A percentile compares a stretch with the other conserved stretches of the same genome.
Evolutionary conservation across 2,113 vertebrate species (phyloP).

Genomic region (Stercorarius parasiticus): DNA sequence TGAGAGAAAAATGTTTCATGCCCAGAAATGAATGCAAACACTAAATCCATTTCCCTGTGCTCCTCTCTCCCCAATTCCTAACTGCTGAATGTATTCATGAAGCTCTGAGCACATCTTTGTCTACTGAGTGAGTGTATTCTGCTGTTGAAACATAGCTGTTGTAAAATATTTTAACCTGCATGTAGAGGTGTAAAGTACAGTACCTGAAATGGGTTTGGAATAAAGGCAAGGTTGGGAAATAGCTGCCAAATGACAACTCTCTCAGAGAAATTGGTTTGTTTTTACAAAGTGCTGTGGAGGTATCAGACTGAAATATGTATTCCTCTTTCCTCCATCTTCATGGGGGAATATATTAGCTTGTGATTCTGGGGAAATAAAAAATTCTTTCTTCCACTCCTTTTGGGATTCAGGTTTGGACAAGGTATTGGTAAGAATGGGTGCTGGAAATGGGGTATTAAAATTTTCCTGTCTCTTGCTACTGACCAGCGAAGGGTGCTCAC

Average conservation of each 20-base stretch:
- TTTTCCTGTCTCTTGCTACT: neutral
- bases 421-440: neutral
- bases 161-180: conserved; percentile 43
- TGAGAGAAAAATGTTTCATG: conserved; percentile 62
- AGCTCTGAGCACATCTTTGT: conserved; percentile 42
- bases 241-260: neutral
- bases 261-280: neutral
- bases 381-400: neutral
- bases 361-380: neutral
- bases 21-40: conserved; percentile 63
- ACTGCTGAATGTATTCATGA: conserved; percentile 72
- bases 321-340: neutral
- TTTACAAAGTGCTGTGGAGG: neutral
- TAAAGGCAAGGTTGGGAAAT: neutral
- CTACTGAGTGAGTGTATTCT: conserved; percentile 23
- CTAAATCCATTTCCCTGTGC: conserved; percentile 58
- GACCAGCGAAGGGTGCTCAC: neutral
- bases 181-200: neutral
- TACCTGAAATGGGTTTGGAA: neutral
- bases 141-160: conserved; percentile 29
- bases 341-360: neutral
- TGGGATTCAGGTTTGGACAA: neutral
- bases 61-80: conserved; percentile 48
- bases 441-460: neutral
- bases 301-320: neutral